Base-by-base conservation (phyloP, 2,113 vertebrate species). In the Sceloporus tristichus region DNA sequence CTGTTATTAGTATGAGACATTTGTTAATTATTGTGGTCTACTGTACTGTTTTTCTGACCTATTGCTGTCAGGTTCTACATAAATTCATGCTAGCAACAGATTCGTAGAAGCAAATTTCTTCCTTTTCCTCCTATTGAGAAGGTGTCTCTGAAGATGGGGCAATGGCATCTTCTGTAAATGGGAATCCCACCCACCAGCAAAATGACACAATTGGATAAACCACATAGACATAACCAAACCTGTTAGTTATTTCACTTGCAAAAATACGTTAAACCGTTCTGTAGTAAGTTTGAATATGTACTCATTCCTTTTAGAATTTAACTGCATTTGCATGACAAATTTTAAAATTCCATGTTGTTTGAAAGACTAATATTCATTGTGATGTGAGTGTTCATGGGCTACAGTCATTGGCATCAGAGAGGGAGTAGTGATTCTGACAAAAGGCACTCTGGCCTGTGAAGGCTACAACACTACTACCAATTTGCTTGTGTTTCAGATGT, bases 271-370 rank as follows among this genome's bases (percentile, higher is more conserved):
- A 38, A 38, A 79, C 68, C 34, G 73, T 21, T 79, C 73, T 7
- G 2, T 29, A 19, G 71, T 19, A 53, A 62, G 34, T 42, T 65
- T 82, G 75, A 77, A 66, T 83, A 77, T 29, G 18, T 77, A n/a
- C 27, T 74, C n/a, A 82, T 82, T 25, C 25, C 29, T 27, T 56
- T 81, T 85, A n/a, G 27, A 27, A 86, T 66, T 62, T 75, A 18
- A n/a, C 90, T 88, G 16, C 21, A 8, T 79, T 87, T 92, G n/a
- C 77, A 27, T 81, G 87, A 79, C 59, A 54, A 82, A 77, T 77
- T 38, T 25, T 86, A 78, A 25, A 89, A 87, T 0, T 53, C 83
- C 59, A 90, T 82, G 42, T 10, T 13, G 7, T 48, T 48, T 48
- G 48, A 48, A 48, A 48, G 48, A 5, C 4, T 48, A 70, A 29